Conservation (phyloP, 1,140 invertebrate species). For the Scaptomyza hsui region DNA sequence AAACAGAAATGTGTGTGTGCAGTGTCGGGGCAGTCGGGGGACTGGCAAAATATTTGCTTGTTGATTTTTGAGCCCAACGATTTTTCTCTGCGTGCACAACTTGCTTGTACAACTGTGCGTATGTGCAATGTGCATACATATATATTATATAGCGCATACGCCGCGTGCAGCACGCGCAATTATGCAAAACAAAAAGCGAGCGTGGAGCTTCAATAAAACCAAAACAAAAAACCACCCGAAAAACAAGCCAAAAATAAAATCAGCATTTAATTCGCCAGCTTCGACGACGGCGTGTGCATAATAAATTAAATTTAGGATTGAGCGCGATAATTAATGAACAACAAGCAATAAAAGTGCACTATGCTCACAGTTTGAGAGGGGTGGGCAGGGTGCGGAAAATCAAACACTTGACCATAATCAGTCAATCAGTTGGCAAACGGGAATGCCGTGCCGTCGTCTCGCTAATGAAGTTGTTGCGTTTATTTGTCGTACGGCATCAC, state of each 20-base stretch:
- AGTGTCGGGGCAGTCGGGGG: slow-evolving; percentile 15
- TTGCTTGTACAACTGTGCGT: slow-evolving; percentile 57
- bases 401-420: slow-evolving; percentile 80
- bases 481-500: slow-evolving; percentile 56
- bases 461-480: slow-evolving; percentile 80
- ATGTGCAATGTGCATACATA: slow-evolving; percentile 49
- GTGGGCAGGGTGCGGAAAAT: slow-evolving; percentile 13
- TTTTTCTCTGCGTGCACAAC: slow-evolving; percentile 34
- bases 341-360: slow-evolving; percentile 20
- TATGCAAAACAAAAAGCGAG: slow-evolving; percentile 74
- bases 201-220: slow-evolving; percentile 55
- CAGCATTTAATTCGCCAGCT: slow-evolving; percentile 47
- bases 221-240: slow-evolving; percentile 27
- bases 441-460: slow-evolving; percentile 35
- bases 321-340: slow-evolving; percentile 70
- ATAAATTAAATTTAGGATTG: slow-evolving; percentile 64
- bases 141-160: slow-evolving; percentile 60
- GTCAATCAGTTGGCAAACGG: slow-evolving; percentile 75
- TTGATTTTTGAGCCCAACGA: slow-evolving; percentile 50
- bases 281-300: slow-evolving; percentile 61
- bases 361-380: background rate
- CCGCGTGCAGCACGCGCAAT: slow-evolving; percentile 75
- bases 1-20: slow-evolving; percentile 42
- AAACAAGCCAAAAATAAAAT: slow-evolving; percentile 29
- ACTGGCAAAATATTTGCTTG: slow-evolving; percentile 55